Conservation (phyloP, 2,888 invertebrate species). For the Epirrhoe alternata region DNA sequence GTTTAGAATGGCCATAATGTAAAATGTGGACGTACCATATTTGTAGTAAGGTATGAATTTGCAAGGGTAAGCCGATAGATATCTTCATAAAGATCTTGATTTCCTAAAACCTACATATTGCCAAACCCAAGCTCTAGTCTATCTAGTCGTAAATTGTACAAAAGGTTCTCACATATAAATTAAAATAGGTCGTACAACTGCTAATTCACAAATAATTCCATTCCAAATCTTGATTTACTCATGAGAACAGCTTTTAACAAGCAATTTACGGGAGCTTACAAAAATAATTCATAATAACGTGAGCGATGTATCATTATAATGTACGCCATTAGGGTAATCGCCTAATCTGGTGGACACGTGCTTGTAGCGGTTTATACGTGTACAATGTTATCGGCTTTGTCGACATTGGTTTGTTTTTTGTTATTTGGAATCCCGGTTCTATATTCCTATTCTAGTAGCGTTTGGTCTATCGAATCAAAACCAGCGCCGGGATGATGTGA, state of each 20-base stretch:
- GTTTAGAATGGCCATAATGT: too few species aligned
- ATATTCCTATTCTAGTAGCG: too few species aligned
- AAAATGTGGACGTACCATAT: too few species aligned
- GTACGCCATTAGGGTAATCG: slow-evolving; percentile 43
- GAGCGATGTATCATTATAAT: slow-evolving; percentile 42
- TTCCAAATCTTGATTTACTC: slow-evolving; percentile 32
- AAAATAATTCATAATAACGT: slow-evolving; percentile 42
- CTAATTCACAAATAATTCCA: neutral
- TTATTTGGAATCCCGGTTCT: neutral
- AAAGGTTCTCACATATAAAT: neutral
- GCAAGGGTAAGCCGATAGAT: too few species aligned
- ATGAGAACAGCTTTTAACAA: slow-evolving; percentile 33
- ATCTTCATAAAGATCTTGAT: too few species aligned
- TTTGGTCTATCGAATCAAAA: too few species aligned
- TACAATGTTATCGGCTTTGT: slow-evolving; percentile 20
- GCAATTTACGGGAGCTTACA: slow-evolving; percentile 39
- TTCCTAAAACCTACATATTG: too few species aligned
- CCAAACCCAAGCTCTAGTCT: too few species aligned
- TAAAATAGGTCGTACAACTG: neutral
- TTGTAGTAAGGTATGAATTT: too few species aligned
- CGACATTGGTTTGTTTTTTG: neutral
- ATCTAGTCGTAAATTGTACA: neutral
- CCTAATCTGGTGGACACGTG: slow-evolving; percentile 32
- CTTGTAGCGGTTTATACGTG: slow-evolving; percentile 24
- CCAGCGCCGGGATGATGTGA: too few species aligned